phyloP scores from a whole-genome alignment of 2,888 invertebrate genomes.

The Aplocera efformata region DNA sequence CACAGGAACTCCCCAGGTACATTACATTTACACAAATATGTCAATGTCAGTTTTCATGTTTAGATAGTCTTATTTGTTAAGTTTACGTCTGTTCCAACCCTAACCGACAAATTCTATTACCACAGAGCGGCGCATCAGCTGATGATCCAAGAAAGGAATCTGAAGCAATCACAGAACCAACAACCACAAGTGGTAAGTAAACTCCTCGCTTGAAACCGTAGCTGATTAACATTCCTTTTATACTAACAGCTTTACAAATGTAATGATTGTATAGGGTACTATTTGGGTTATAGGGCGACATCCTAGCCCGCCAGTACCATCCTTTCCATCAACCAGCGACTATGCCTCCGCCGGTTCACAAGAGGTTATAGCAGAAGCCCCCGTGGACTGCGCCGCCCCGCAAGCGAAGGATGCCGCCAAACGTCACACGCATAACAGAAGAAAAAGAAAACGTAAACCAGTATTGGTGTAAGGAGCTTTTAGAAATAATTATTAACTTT shows the following conservation, averaged over 20 bases:
- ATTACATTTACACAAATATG: too few species aligned
- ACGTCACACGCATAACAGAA: slow-evolving; percentile 48
- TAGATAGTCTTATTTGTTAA: too few species aligned
- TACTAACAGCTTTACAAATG: slow-evolving; percentile 31
- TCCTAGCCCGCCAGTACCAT: slow-evolving; percentile 72
- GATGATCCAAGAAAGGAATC: slow-evolving; percentile 84
- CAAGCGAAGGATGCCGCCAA: slow-evolving; percentile 34
- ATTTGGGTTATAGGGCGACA: slow-evolving; percentile 74
- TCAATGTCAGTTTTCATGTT: too few species aligned
- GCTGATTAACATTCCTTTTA: slow-evolving; percentile 23
- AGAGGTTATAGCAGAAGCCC: slow-evolving; percentile 73
- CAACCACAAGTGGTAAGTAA: slow-evolving; percentile 73
- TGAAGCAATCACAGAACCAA: slow-evolving; percentile 71
- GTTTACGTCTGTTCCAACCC: too few species aligned
- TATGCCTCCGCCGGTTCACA: slow-evolving; percentile 61
- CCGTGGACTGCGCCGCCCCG: slow-evolving; percentile 32
- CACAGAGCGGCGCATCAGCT: slow-evolving; percentile 92
- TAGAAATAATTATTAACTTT: slow-evolving; percentile 13
- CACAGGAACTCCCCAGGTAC: too few species aligned
- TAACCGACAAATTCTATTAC: too few species aligned
- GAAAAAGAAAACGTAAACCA: slow-evolving; percentile 66
- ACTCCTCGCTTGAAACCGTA: slow-evolving; percentile 25
- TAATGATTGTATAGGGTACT: slow-evolving; percentile 70
- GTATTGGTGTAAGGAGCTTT: slow-evolving; percentile 57
- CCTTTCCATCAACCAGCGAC: slow-evolving; percentile 70